Evolutionary conservation across 2,113 vertebrate genomes (phyloP), one percentile per base, ranked within the genome.

Genomic region (Callithrix jacchus): DNA sequence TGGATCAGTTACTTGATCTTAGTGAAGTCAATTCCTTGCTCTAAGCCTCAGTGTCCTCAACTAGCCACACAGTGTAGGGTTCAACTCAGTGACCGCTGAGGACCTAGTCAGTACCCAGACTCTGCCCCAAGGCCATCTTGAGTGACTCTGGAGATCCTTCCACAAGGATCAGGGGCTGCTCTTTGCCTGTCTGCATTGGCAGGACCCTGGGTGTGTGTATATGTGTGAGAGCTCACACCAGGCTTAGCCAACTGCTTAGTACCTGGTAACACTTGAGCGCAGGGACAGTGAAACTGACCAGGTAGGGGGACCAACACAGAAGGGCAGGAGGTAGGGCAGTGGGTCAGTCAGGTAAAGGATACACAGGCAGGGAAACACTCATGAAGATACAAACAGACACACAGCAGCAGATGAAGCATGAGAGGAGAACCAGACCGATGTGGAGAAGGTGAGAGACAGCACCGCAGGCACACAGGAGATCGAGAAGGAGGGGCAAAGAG

Each of bases 401-500:
- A 23, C 42, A 47, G 6, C 18, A 18, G 49, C 88, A 58, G 68
- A 11, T 0, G 14, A 8, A n/a, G 56, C 71, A 20, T 8, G 58
- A 27, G 68, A 42, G 73, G 87, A 90, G 52, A 61, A 45, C 10
- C 71, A 61, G 32, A 30, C 42, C 10, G 9, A 1, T 1, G 2
- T 13, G 54, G 47, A 56, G 82, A 32, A 45, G 73, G 88, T 12
- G 68, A 95, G 70, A 52, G 54, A 76, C 40, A 0, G 8, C 9
- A 21, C 25, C 27, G 17, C 35, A 54, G 68, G 64, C 17, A 4
- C n/a, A 3, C 5, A 1, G n/a, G 68, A 70, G 49, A 6, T 32
- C 8, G 8, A 32, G 13, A 20, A 30, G 73, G 35, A 32, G 40
- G 5, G 0, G 4, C 13, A 4, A 4, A 9, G 49, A 54, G 35